Evolutionary conservation across 2,797 vertebrate genomes (phyloP).

Genomic region (Pseudopleuronectes americanus): DNA sequence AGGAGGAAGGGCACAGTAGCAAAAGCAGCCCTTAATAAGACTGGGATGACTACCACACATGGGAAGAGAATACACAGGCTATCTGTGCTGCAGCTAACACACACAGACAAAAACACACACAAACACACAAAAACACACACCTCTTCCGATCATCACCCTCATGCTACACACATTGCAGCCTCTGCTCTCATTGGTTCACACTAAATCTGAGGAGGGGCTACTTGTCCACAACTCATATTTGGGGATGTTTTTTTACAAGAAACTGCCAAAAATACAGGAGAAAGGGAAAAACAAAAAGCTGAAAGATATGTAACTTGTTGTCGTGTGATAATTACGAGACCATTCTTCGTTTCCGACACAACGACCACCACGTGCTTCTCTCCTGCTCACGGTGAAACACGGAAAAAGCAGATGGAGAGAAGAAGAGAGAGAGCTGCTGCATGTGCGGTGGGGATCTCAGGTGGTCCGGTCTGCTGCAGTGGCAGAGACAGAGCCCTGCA

Average conservation of each 20-base stretch:
- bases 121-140: conserved; percentile 40
- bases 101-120: conserved; percentile 35
- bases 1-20: conserved; percentile 56
- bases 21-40: conserved; percentile 83
- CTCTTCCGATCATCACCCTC: conserved; percentile 68
- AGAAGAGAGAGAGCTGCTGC: not conserved
- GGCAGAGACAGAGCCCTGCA: conserved; percentile 56
- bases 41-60: conserved; percentile 84
- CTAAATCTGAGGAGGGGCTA: conserved; percentile 40
- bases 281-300: conserved; percentile 4
- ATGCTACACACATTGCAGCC: conserved; percentile 68
- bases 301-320: not conserved
- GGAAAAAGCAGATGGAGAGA: not conserved
- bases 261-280: not conserved
- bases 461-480: conserved; percentile 57
- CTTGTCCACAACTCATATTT: conserved; percentile 40
- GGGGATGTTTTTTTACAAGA: conserved; percentile 33
- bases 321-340: not conserved
- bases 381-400: not conserved
- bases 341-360: not conserved
- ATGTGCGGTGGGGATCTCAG: conserved; percentile 19
- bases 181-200: conserved; percentile 67
- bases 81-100: conserved; percentile 37
- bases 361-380: not conserved
- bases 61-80: conserved; percentile 66